A percentile compares a stretch with the other conserved stretches of the same genome.
Evolutionary conservation across 2,113 vertebrate genomes (phyloP).

Genomic region (Athene noctua): DNA sequence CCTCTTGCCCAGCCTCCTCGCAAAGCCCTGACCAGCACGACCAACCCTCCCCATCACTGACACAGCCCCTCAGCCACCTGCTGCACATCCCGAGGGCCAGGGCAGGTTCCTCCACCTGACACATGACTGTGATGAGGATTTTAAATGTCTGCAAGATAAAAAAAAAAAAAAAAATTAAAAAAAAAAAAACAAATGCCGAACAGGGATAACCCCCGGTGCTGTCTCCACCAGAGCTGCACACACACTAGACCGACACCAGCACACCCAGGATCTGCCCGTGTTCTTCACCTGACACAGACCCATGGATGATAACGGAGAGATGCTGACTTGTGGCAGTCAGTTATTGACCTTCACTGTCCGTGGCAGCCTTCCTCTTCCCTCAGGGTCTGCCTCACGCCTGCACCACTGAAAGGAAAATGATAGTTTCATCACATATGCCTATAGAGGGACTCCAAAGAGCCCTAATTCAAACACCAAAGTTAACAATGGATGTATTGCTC

Average conservation of each 20-base stretch:
- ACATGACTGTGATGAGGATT: rapidly evolving
- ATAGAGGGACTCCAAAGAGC: rapidly evolving
- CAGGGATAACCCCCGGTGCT: not conserved
- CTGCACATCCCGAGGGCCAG: not conserved
- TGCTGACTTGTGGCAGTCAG: too few relatives aligned
- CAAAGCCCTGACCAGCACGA: not conserved
- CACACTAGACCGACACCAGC: too few relatives aligned
- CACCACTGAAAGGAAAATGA: not conserved
- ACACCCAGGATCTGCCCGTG: rapidly evolving
- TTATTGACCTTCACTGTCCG: not conserved
- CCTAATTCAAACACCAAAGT: not conserved
- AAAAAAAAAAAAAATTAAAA: not conserved
- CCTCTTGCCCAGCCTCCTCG: not conserved
- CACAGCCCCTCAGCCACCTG: not conserved
- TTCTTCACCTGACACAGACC: not conserved
- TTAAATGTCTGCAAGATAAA: not conserved
- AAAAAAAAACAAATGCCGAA: not conserved
- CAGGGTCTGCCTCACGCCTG: not conserved
- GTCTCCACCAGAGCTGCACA: not conserved
- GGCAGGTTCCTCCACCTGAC: not conserved
- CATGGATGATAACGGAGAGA: rapidly evolving
- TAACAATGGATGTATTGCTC: rapidly evolving
- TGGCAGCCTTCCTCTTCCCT: not conserved
- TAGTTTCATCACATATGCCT: not conserved
- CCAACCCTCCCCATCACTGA: not conserved